Base-by-base conservation (phyloP, 1,140 invertebrate species). In the Chrysopa pallens region DNA sequence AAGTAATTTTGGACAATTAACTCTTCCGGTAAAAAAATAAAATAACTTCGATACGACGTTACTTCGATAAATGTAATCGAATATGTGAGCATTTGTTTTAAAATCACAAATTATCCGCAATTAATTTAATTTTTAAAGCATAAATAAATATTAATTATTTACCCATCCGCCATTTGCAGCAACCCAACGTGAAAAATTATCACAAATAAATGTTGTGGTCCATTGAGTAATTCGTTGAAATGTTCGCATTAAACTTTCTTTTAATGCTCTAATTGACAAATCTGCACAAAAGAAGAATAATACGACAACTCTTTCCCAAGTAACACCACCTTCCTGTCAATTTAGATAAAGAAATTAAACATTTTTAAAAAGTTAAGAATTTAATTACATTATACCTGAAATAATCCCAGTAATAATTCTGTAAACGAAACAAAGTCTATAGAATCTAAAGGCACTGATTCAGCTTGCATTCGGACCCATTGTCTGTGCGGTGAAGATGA, bases 281-380 rank as follows among this genome's bases (percentile, higher is more conserved):
- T 42, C 40, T 17, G 40, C 29, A 42, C 40, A 42, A 36, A 42
- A 42, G 17, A 42, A 42, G 14, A 42, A 42, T 23, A 42, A 14
- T 9, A 42, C 40, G 9, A 42, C 8, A 11, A 42, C 31, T 42
- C 40, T 9, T 29, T 42, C 40, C 40, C 40, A 42, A 5, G 40
- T 42, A 13, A 42, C 40, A 8, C 40, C 40, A 14, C 40, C 40
- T 35, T 42, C 40, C 40, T 42, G 28, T 35, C 1, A 35, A 12
- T 12, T 33, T 13, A 42, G 29, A 40, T n/a, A 11, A 28, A 27
- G 2, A 40, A 12, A 28, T 9, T 11, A 29, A 40, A 40, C 7
- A 8, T 29, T 29, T n/a, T 17, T 14, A 15, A 12, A 40, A 6
- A 1, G 8, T 15, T n/a, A 13, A 38, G 4, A 9, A 8, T 23